A percentile compares a stretch with the other conserved stretches of the same genome.
Evolutionary conservation across 2,797 vertebrate species (phyloP).

Genomic region (Labeo calbasu): DNA sequence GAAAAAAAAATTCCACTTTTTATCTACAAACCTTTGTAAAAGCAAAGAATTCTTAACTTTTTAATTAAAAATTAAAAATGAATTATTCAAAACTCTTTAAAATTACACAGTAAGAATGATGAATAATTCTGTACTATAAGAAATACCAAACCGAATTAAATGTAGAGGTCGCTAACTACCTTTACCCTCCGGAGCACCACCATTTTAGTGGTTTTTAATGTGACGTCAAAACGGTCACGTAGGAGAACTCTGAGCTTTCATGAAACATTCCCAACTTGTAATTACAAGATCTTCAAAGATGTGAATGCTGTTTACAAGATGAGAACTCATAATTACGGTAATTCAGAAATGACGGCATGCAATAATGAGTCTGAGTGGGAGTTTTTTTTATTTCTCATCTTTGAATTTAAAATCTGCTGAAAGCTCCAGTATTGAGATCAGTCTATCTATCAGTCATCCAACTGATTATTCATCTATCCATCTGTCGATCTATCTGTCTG

Average conservation of each 20-base stretch:
- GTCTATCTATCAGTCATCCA: too few relatives aligned
- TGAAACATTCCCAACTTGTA: neutral
- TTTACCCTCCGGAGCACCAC: neutral
- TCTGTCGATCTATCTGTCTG: too few relatives aligned
- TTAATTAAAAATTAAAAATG: neutral
- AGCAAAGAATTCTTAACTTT: neutral
- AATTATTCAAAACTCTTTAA: too few relatives aligned
- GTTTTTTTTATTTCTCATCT: conserved; percentile 60
- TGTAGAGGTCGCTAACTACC: neutral
- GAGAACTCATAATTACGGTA: conserved; percentile 13
- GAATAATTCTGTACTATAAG: neutral
- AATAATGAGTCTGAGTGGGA: conserved; percentile 67
- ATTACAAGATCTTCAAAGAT: conserved; percentile 5
- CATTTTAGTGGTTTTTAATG: neutral
- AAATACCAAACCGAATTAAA: neutral
- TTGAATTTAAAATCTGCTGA: conserved; percentile 4
- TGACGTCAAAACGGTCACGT: neutral
- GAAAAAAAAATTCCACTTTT: too few relatives aligned
- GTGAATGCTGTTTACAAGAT: neutral
- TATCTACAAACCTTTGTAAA: too few relatives aligned
- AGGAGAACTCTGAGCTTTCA: neutral
- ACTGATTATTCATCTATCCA: too few relatives aligned
- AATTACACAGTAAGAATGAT: neutral
- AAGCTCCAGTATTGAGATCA: neutral
- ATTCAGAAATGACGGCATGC: conserved; percentile 7